Evolutionary conservation across 2,888 invertebrate species (phyloP), one percentile per base, ranked within the genome.

Genomic region (Limnephilus lunatus): DNA sequence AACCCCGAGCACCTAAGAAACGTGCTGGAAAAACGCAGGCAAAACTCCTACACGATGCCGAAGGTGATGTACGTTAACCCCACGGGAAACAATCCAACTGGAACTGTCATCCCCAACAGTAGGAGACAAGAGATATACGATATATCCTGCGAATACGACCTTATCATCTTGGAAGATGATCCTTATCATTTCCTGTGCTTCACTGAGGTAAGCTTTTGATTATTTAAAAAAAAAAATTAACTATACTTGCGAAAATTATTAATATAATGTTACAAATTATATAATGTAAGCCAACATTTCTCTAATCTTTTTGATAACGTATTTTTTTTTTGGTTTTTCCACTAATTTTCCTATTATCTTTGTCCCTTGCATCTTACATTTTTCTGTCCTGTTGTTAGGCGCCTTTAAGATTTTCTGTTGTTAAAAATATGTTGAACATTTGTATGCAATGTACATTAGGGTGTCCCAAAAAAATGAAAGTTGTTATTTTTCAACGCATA

Each of bases 151-250:
- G 96, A 97, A 94, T 98, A 97, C 94, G 97, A 98, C 95, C 97
- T 98, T 80, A 94, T 98, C 14, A 98, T 98, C 90, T 94, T 98
- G 12, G 98, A 98, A 94, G 98, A 98, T 94, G 98, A 98, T 95
- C 98, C 98, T 0, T 98, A 98, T 94, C 98, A 97, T 95, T 98
- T 97, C 94, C 95, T 98, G 94, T 97, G 97, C 94, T 98, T 97
- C 95, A 95, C 96, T 94, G 96, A 97, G 92, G 97, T 97, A 93
- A 95, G 95, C 1, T 68, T n/a, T 1, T 87, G n/a, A 39, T 19
- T 19, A 2, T 39, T 85, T 85, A n/a, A n/a, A n/a, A n/a, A n/a
- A n/a, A n/a, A n/a, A n/a, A n/a, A n/a, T n/a, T n/a, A n/a, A n/a
- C n/a, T 19, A n/a, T n/a, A n/a, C 15, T 4, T 48, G 48, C 15